Evolutionary conservation across 2,113 vertebrate species (phyloP).

Genomic region (Oreochromis spilurus): DNA sequence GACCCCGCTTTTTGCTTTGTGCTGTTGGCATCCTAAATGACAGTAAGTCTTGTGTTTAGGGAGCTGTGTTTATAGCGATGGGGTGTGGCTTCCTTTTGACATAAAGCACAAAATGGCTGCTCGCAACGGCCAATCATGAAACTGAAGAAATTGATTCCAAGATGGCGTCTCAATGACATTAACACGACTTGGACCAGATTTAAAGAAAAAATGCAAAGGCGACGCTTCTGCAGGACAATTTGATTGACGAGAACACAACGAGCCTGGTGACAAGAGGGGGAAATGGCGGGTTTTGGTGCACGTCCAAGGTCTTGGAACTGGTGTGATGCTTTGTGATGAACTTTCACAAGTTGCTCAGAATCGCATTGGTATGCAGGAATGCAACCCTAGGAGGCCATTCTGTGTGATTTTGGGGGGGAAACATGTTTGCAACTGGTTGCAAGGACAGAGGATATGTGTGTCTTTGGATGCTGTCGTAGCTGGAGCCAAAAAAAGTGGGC

Average conservation of each 20-base stretch:
- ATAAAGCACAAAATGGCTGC: slow-evolving; percentile 53
- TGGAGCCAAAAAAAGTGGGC: slow-evolving; percentile 51
- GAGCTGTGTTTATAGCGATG: background rate
- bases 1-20: background rate
- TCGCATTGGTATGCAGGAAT: slow-evolving; percentile 70
- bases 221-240: background rate
- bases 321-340: slow-evolving; percentile 16
- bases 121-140: background rate
- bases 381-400: slow-evolving; percentile 51
- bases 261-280: background rate
- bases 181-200: background rate
- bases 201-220: background rate
- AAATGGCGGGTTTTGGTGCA: slow-evolving; percentile 45
- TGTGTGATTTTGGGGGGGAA: slow-evolving; percentile 54
- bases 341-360: slow-evolving; percentile 54
- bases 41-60: background rate
- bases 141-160: slow-evolving; percentile 13
- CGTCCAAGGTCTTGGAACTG: slow-evolving; percentile 39
- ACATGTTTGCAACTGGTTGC: slow-evolving; percentile 46
- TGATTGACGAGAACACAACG: slow-evolving; percentile 8
- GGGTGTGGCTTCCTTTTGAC: background rate
- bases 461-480: slow-evolving; percentile 6
- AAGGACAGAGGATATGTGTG: slow-evolving; percentile 49
- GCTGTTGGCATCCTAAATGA: background rate
- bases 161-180: slow-evolving; percentile 19